Evolutionary conservation across 2,888 invertebrate species (phyloP).

Genomic region (Spodoptera picta): DNA sequence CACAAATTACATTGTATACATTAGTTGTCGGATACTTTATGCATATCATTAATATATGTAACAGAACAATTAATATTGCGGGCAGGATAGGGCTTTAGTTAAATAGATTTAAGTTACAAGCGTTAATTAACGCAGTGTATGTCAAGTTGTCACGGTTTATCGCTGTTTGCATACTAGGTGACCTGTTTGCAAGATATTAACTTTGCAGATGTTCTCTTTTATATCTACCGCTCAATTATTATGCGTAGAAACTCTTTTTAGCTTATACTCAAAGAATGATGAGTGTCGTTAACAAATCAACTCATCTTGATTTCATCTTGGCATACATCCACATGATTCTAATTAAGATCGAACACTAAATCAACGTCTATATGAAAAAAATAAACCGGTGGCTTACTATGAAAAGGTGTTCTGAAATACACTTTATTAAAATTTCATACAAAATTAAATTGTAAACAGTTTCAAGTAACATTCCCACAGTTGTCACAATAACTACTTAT

Average conservation of each 20-base stretch:
- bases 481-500: slow-evolving; percentile 24
- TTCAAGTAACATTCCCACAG: slow-evolving; percentile 37
- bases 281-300: no score
- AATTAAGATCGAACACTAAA: no score
- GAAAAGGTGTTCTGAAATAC: slow-evolving; percentile 20
- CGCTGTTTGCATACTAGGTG: slow-evolving; percentile 6
- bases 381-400: no score
- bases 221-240: no score
- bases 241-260: no score
- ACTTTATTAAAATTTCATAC: slow-evolving; percentile 11
- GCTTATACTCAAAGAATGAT: no score
- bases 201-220: neutral
- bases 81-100: slow-evolving; percentile 12
- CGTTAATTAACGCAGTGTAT: slow-evolving; percentile 21
- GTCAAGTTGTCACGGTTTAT: neutral
- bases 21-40: slow-evolving; percentile 20
- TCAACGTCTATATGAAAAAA: no score
- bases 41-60: slow-evolving; percentile 19
- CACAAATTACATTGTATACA: slow-evolving; percentile 26
- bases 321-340: no score
- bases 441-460: slow-evolving; percentile 27
- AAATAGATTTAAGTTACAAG: slow-evolving; percentile 11
- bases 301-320: no score
- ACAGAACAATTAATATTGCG: slow-evolving; percentile 41
- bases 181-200: slow-evolving; percentile 3